Evolutionary conservation across 2,888 invertebrate genomes (phyloP).

Genomic region (Watsonalla cultraria): DNA sequence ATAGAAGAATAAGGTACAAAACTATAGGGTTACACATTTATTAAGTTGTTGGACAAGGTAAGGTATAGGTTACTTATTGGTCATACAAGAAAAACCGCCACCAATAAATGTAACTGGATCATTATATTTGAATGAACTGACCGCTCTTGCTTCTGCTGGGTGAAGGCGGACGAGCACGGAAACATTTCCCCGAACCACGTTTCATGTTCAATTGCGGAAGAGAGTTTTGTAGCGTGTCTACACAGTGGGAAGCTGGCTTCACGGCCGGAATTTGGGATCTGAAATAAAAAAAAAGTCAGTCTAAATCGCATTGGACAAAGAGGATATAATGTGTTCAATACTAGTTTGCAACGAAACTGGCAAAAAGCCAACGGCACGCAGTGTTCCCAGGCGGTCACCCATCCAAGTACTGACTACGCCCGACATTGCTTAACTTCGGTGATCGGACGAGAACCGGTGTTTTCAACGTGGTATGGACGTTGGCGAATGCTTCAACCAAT

Average conservation of each 20-base stretch:
- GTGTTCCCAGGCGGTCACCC: constrained; percentile 72
- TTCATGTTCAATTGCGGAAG: constrained; percentile 44
- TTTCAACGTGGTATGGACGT: constrained; percentile 58
- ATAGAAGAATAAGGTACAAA: too few species aligned
- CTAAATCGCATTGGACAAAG: background rate
- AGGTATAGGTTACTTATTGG: too few species aligned
- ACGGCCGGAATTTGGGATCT: constrained; percentile 50
- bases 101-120: background rate
- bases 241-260: constrained; percentile 70
- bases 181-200: constrained; percentile 24
- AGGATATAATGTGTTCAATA: constrained; percentile 38
- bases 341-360: background rate
- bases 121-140: constrained; percentile 27
- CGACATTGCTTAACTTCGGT: constrained; percentile 74
- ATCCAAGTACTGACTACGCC: constrained; percentile 74
- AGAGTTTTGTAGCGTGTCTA: constrained; percentile 58
- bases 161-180: constrained; percentile 31
- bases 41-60: too few species aligned
- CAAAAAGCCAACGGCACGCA: constrained; percentile 59
- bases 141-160: constrained; percentile 39
- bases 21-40: too few species aligned
- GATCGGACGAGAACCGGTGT: constrained; percentile 62
- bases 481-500: constrained; percentile 28
- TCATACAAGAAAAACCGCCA: too few species aligned
- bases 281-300: constrained; percentile 6